These are phyloP conservation scores for Gymnobelideus leadbeateri DNA, from an alignment of 2,113 vertebrate genomes.

Conservation along the genomic window DNA sequence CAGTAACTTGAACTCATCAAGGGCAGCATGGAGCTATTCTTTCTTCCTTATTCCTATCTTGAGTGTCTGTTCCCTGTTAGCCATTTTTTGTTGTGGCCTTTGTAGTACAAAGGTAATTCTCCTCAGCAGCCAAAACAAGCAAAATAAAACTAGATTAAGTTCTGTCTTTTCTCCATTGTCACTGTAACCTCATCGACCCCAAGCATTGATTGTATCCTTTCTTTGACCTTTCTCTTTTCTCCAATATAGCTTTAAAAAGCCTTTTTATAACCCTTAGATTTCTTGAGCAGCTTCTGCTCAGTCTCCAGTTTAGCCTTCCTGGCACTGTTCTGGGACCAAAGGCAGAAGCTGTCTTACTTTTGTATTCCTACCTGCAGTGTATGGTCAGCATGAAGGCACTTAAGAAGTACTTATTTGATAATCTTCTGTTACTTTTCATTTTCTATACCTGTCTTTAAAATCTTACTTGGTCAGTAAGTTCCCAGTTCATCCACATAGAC, in stretches of 20 bases:
- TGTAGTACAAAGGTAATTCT: background rate
- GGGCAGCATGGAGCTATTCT: background rate
- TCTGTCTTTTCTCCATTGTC: background rate
- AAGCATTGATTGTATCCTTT: background rate
- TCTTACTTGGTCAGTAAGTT: no score
- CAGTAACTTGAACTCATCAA: background rate
- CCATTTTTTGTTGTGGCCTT: background rate
- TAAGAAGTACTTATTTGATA: background rate
- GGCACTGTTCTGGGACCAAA: background rate
- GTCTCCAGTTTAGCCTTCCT: background rate
- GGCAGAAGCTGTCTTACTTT: background rate
- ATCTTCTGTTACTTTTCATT: background rate
- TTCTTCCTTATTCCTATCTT: background rate
- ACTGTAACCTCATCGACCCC: background rate
- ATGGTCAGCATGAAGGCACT: background rate
- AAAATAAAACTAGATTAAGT: background rate
- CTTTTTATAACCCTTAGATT: background rate
- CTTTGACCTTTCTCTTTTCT: background rate
- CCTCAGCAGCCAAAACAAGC: background rate
- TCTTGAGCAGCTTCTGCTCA: background rate
- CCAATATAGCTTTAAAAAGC: background rate
- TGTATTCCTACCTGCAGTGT: no score
- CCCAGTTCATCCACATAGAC: background rate
- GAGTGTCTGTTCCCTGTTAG: background rate
- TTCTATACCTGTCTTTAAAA: background rate